Evolutionary conservation across 2,113 vertebrate genomes (phyloP), one percentile per base, ranked within the genome.

Genomic region (Nothobranchius kuhntae): DNA sequence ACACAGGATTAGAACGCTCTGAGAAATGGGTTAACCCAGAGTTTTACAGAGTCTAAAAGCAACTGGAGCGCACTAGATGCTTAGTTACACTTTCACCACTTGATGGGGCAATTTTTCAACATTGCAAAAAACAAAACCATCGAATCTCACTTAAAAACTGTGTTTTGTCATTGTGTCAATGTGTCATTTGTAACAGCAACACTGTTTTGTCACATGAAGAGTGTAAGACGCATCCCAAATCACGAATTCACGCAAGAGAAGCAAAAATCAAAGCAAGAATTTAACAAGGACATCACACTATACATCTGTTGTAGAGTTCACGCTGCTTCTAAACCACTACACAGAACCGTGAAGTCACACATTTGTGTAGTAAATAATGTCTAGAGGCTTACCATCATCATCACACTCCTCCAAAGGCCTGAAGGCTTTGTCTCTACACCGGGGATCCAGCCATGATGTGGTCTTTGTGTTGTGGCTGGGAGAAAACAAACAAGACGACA

Each of bases 391-490:
- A 99, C 98, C 98, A 93, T 98, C 97, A 75, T 99, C 98, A 76
- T 99, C 97, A 91, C 98, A 99, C 92, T 99, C 97, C 90, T 98
- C 97, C 87, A 97, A 93, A 85, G 96, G 94, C 89, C 98, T 95
- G 82, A 94, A 93, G 85, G 94, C 94, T 91, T 98, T 98, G 89
- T 94, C 97, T 92, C 95, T 91, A 92, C 95, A 98, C 91, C 98
- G 95, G 86, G 98, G 98, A 91, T 99, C 98, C 87, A 98, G 89
- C 97, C 98, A 99, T 82, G 98, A 98, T 72, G 98, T 99, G 77
- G 98, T 99, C 93, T 99, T 99, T 90, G 97, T 99, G 89, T 99
- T 99, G 91, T 99, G 98, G 93, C 98, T 99, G 84, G 68, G 91
- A 89, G 60, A 57, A 81, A 65, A 85, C 42, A 86, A 82, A 78